Conservation (phyloP, 2,113 vertebrate genomes). For the Seriola aureovittata region DNA sequence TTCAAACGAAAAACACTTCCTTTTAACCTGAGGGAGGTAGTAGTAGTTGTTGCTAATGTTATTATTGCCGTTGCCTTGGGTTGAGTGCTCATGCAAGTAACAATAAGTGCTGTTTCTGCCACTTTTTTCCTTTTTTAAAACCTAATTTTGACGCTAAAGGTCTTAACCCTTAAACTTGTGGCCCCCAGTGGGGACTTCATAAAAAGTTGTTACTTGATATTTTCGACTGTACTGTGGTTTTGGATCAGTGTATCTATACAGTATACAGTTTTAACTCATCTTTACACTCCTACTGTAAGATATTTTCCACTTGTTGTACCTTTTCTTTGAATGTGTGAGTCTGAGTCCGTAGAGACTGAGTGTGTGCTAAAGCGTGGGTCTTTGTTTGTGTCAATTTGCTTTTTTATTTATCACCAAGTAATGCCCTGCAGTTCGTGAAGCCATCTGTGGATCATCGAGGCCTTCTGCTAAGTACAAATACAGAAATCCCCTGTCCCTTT, state of each 20-base stretch:
- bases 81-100: too few relatives aligned
- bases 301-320: background rate
- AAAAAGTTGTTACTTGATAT: too few relatives aligned
- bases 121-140: too few relatives aligned
- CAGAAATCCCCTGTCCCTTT: constrained; percentile 29
- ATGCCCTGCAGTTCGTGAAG: constrained; percentile 62
- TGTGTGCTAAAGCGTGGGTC: constrained; percentile 13
- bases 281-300: background rate
- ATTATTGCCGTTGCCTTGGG: too few relatives aligned
- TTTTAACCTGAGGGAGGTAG: too few relatives aligned
- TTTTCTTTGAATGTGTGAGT: background rate
- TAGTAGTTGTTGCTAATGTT: too few relatives aligned
- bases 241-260: background rate
- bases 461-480: constrained; percentile 52
- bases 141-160: too few relatives aligned
- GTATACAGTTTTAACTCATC: background rate
- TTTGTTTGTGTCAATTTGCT: constrained; percentile 31
- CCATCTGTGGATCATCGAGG: constrained; percentile 66
- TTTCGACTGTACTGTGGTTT: background rate
- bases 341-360: background rate
- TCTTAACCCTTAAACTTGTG: too few relatives aligned
- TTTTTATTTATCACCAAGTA: constrained; percentile 41
- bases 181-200: too few relatives aligned
- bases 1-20: too few relatives aligned
- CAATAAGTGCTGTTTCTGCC: too few relatives aligned